A percentile compares a stretch with the other conserved stretches of the same genome.
Conservation (phyloP, 2,888 invertebrate species). For the Eupeodes luniger region DNA sequence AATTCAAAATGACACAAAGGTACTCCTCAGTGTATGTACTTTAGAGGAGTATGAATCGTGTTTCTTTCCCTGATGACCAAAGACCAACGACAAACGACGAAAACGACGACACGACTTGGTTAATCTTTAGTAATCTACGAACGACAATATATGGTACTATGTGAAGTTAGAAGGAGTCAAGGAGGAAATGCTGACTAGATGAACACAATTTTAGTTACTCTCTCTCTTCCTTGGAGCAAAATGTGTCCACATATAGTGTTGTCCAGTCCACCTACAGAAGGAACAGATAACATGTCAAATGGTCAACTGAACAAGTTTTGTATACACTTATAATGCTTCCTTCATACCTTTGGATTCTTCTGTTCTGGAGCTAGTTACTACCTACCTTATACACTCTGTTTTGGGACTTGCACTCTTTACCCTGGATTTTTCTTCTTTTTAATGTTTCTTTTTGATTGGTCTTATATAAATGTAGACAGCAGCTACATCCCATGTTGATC, state of each 20-base stretch:
- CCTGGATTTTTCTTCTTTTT: neutral
- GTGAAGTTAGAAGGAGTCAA: constrained; percentile 52
- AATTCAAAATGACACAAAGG: constrained; percentile 35
- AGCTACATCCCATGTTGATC: constrained; percentile 63
- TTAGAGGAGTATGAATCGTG: neutral
- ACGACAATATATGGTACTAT: no score
- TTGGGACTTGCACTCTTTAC: constrained; percentile 6
- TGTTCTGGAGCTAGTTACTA: no score
- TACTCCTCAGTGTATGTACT: neutral
- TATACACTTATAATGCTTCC: constrained; percentile 11
- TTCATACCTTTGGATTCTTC: neutral
- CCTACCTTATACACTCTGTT: neutral
- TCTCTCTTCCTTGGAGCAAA: constrained; percentile 15
- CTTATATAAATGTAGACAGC: constrained; percentile 22
- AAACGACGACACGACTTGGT: constrained; percentile 2
- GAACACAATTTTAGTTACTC: constrained; percentile 28
- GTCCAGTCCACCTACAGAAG: constrained; percentile 61
- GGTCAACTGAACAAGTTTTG: constrained; percentile 65
- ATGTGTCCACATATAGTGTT: constrained; percentile 30
- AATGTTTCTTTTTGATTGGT: neutral
- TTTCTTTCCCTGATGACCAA: neutral
- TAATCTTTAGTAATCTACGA: constrained; percentile 33
- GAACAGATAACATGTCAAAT: constrained; percentile 67
- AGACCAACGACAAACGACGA: neutral
- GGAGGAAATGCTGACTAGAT: constrained; percentile 41